Percentiles rank a stretch among this genome's conserved stretches.
phyloP scores from a whole-genome alignment of 2,797 vertebrate genomes.

The Micrastur ruficollis region DNA sequence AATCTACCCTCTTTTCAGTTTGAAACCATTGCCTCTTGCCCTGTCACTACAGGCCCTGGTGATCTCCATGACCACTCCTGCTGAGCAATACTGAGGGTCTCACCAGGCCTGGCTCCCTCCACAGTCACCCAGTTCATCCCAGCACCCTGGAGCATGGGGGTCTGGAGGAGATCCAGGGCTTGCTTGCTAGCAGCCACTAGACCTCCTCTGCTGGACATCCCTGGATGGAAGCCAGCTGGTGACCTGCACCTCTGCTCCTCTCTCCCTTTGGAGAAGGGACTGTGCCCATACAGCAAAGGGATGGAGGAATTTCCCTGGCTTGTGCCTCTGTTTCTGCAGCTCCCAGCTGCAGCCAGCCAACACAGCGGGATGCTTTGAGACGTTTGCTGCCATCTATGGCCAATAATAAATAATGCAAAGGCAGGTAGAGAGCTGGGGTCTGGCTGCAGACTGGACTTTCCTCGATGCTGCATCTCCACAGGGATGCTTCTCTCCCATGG shows the following conservation, averaged over 20 bases:
- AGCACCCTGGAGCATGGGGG: not conserved
- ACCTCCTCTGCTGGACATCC: not conserved
- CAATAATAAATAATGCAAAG: constrained; percentile 39
- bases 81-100: not conserved
- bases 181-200: not conserved
- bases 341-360: not conserved
- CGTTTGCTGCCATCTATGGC: constrained; percentile 63
- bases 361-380: not conserved
- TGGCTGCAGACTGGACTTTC: not conserved
- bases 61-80: not conserved
- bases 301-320: not conserved
- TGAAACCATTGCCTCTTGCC: not conserved
- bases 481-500: not conserved
- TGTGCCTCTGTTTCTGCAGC: not conserved
- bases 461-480: not conserved
- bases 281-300: not conserved
- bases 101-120: not conserved
- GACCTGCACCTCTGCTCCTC: not conserved
- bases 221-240: not conserved
- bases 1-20: not conserved
- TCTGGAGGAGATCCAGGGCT: not conserved
- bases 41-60: not conserved
- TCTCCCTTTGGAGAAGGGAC: not conserved
- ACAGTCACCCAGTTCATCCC: not conserved
- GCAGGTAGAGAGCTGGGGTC: not conserved